These are phyloP conservation scores for Coreius guichenoti DNA, from an alignment of 2,797 vertebrate genomes.

Conservation along the genomic window DNA sequence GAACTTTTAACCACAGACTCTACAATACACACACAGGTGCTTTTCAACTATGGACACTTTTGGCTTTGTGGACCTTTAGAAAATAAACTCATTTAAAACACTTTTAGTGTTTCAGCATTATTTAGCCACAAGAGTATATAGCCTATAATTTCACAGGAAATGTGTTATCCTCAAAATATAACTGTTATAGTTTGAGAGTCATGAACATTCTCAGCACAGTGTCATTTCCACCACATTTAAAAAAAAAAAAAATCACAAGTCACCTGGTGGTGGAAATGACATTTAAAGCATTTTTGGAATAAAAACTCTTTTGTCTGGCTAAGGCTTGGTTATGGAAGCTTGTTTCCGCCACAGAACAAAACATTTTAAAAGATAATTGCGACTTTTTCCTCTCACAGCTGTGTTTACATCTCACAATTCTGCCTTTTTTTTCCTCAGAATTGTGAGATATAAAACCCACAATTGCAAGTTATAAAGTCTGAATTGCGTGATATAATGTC, in stretches of 20 bases:
- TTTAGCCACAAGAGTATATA: neutral
- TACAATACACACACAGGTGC: neutral
- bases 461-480: too few relatives aligned
- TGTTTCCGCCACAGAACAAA: too few relatives aligned
- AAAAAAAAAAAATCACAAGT: neutral
- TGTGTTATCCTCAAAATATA: too few relatives aligned
- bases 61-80: neutral
- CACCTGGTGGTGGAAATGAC: neutral
- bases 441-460: too few relatives aligned
- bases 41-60: neutral
- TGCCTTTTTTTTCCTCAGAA: too few relatives aligned
- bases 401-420: too few relatives aligned
- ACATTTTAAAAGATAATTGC: too few relatives aligned
- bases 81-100: neutral
- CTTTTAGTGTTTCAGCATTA: neutral
- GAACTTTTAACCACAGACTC: conserved; percentile 26
- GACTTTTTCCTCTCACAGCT: too few relatives aligned
- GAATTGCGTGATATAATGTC: too few relatives aligned
- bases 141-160: too few relatives aligned
- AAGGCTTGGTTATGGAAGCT: neutral
- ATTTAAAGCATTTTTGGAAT: neutral
- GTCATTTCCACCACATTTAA: neutral
- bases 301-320: neutral
- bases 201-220: neutral
- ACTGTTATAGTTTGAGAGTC: too few relatives aligned